Conservation (phyloP, 2,888 invertebrate species). For the Apotomis turbidana region DNA sequence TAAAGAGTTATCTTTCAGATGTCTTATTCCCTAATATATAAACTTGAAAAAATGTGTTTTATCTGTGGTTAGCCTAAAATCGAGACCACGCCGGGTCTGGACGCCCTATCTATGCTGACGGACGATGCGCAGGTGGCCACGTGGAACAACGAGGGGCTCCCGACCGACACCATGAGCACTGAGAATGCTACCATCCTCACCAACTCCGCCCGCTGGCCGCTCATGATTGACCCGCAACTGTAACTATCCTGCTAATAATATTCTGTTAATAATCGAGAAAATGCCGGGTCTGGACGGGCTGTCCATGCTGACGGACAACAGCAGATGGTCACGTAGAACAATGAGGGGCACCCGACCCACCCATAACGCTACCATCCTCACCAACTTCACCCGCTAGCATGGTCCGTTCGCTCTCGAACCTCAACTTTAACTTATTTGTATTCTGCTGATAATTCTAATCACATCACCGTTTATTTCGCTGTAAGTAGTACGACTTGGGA, state of each 20-base stretch:
- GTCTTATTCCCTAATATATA: no score
- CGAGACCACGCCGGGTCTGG: conserved; percentile 90
- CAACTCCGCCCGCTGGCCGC: conserved; percentile 95
- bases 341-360: conserved; percentile 94
- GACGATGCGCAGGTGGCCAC: conserved; percentile 96
- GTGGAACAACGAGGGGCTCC: conserved; percentile 98
- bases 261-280: conserved; percentile 85
- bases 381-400: conserved; percentile 93
- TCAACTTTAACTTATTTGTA: conserved; percentile 83
- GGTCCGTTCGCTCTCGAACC: conserved; percentile 96
- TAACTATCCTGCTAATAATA: conserved; percentile 55
- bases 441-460: neutral
- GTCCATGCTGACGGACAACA: conserved; percentile 95
- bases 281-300: conserved; percentile 92
- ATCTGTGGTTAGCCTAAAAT: conserved; percentile 85
- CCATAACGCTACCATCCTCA: conserved; percentile 96
- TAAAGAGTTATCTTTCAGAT: no score
- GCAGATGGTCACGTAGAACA: conserved; percentile 96
- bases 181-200: conserved; percentile 97
- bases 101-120: conserved; percentile 93
- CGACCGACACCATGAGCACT: conserved; percentile 96
- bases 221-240: conserved; percentile 97
- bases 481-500: no score
- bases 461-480: no score
- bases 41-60: no score